Conservation (phyloP, 2,113 vertebrate species). For the Kryptolebias marmoratus region DNA sequence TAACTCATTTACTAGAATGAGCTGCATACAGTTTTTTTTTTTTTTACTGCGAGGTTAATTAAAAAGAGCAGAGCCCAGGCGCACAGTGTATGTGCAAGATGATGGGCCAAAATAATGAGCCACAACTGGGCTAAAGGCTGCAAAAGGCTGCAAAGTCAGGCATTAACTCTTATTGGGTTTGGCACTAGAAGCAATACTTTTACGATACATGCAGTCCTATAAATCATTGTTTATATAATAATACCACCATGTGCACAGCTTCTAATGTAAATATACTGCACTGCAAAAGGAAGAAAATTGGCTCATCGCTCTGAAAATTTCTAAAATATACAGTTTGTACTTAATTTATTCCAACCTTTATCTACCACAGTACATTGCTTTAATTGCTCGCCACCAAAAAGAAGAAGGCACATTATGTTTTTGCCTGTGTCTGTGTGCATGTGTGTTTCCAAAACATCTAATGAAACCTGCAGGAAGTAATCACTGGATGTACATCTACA, state of each 20-base stretch:
- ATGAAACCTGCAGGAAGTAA: too few species aligned
- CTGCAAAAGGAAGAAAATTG: conserved; percentile 1
- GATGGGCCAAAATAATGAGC: conserved; percentile 40
- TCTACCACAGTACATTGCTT: too few species aligned
- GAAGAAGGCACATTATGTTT: too few species aligned
- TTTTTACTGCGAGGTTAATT: conserved; percentile 38
- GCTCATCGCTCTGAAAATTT: background rate
- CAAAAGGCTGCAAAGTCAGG: conserved; percentile 10
- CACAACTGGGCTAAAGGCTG: conserved; percentile 19
- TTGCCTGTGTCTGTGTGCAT: too few species aligned
- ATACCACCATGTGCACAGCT: background rate
- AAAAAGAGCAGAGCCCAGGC: conserved; percentile 14
- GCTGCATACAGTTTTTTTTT: conserved; percentile 7
- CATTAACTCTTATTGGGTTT: background rate
- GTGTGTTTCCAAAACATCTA: too few species aligned
- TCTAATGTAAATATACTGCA: background rate
- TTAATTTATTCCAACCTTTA: background rate
- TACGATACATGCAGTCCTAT: conserved; percentile 11
- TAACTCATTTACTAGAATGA: conserved; percentile 10
- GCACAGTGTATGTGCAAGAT: conserved; percentile 1
- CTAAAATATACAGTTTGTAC: background rate
- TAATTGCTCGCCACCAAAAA: too few species aligned
- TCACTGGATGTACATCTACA: too few species aligned
- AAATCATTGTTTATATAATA: background rate
- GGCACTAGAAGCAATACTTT: conserved; percentile 5